Conservation (phyloP, 2,888 invertebrate species). For the Melitaea athalia region DNA sequence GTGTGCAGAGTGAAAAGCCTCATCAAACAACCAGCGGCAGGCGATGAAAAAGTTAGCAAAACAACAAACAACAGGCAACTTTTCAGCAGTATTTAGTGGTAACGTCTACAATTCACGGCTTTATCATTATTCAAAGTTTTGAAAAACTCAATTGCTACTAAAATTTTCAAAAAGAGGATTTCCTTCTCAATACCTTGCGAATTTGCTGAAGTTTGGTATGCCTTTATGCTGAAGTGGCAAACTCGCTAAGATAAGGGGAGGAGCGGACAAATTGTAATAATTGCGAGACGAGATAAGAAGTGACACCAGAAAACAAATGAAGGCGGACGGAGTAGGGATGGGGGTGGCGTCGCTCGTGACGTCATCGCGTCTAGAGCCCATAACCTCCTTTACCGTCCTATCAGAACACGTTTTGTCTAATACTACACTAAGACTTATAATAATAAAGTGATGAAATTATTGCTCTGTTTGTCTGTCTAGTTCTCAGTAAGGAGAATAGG, state of each 20-base stretch:
- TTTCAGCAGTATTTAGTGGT: conserved; percentile 64
- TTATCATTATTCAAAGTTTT: conserved; percentile 75
- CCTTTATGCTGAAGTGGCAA: conserved; percentile 78
- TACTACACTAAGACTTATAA: conserved; percentile 42
- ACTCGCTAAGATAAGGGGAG: conserved; percentile 79
- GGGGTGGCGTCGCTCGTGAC: conserved; percentile 57
- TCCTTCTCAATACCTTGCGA: conserved; percentile 70
- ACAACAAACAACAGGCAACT: conserved; percentile 64
- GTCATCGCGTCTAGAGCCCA: conserved; percentile 56
- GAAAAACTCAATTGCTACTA: conserved; percentile 58
- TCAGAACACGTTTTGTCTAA: conserved; percentile 48
- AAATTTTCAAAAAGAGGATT: conserved; percentile 67
- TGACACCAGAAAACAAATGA: conserved; percentile 83
- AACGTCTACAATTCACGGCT: conserved; percentile 71
- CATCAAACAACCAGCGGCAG: conserved; percentile 61
- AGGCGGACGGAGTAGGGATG: conserved; percentile 60
- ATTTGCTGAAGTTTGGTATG: conserved; percentile 76
- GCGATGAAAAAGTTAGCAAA: conserved; percentile 69
- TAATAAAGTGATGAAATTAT: conserved; percentile 40
- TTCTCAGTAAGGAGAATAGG: neutral
- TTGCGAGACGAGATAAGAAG: conserved; percentile 81
- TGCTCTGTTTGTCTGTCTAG: conserved; percentile 35
- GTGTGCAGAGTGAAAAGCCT: conserved; percentile 53
- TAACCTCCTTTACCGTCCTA: conserved; percentile 50
- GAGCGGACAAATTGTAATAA: conserved; percentile 82